Evolutionary conservation across 2,888 invertebrate genomes (phyloP).

Genomic region (Icerya purchasi): DNA sequence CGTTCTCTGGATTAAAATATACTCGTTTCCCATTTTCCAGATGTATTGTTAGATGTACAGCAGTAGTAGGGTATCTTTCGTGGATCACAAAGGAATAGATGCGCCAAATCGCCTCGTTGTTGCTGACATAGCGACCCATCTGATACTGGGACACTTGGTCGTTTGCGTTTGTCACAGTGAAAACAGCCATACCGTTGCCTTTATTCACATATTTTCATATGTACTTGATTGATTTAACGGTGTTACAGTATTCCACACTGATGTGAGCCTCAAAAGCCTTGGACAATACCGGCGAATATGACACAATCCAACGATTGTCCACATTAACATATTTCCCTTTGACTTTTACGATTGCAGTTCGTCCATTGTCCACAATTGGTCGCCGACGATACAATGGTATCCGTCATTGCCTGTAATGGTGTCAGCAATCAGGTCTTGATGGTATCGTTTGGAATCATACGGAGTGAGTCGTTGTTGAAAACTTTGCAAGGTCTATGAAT

Average conservation of each 20-base stretch:
- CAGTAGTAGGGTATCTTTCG: no score
- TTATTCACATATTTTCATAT: no score
- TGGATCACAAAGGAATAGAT: no score
- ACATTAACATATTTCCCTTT: conserved; percentile 16
- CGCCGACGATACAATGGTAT: conserved; percentile 20
- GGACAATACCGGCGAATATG: conserved; percentile 16
- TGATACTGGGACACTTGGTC: no score
- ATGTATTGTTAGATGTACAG: no score
- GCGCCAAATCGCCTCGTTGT: no score
- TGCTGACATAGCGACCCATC: no score
- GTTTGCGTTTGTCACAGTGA: conserved; percentile 19
- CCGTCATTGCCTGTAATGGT: conserved; percentile 22
- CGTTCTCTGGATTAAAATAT: no score
- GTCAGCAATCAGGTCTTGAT: conserved; percentile 18
- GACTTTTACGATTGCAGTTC: conserved; percentile 17
- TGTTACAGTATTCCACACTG: conserved; percentile 22
- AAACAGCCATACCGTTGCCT: conserved; percentile 26
- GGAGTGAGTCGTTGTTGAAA: conserved; percentile 17
- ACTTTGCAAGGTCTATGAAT: conserved; percentile 21
- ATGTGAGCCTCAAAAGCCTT: conserved; percentile 21
- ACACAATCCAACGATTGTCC: conserved; percentile 18
- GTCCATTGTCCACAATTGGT: conserved; percentile 20
- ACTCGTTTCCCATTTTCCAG: no score
- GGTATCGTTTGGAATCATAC: conserved; percentile 19
- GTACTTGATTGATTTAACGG: conserved; percentile 24